Evolutionary conservation across 2,888 invertebrate genomes (phyloP), one percentile per base, ranked within the genome.

Genomic region (Limnephilus auricula): DNA sequence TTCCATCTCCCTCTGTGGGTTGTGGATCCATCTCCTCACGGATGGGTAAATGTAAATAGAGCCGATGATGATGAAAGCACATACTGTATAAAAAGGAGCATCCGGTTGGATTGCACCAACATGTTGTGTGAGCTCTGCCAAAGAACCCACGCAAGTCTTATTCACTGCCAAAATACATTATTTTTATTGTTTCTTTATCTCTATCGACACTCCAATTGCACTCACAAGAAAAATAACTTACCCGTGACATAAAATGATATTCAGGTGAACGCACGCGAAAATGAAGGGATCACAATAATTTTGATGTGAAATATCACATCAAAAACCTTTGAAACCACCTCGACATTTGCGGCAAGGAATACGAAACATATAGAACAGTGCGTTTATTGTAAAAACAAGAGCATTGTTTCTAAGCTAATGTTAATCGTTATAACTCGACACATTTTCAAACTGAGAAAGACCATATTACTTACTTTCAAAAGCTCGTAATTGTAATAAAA

Each of bases 71-170:
- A 86, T 86, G 86, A 86, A 86, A 86, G 65, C 50, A 31, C 31
- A 31, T 18, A 85, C n/a, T 45, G 86, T 45, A 18, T 50, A 86
- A 86, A 86, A 86, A 85, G 40, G 86, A 86, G 34, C 78, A 88
- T 88, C 87, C 87, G 87, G 87, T 88, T 88, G 30, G 9, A 34
- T 78, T 88, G 87, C 87, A 88, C 32, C 50, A 45, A 40, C 85
- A 86, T 50, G 31, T 32, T 83, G 79, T 79, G 79, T 30, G 78
- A 78, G 31, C 79, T 88, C 87, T 88, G 87, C 87, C 87, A 88
- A 88, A 78, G 79, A 88, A 79, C 87, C 87, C 87, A 88, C 87
- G 87, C 78, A 15, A 85, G 25, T 65, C n/a, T 25, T 25, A 25
- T 65, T 65, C 65, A 65, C 25, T 65, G 65, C 65, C 65, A 65